phyloP scores from a whole-genome alignment of 2,888 invertebrate species.

The Crossocerus cetratus region DNA sequence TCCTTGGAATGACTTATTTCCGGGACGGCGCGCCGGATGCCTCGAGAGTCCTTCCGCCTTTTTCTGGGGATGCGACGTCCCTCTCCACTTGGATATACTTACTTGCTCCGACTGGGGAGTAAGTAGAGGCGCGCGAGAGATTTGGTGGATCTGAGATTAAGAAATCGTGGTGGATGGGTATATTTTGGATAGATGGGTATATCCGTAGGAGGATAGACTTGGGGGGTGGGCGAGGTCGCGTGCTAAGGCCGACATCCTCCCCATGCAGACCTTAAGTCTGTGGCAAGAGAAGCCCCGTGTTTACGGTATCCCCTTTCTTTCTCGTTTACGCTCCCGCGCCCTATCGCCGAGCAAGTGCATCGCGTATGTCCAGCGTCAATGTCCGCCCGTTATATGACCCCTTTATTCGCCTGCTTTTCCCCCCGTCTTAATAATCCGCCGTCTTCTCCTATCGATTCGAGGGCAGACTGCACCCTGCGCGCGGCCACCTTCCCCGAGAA shows the following conservation, averaged over 20 bases:
- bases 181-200: too few species aligned
- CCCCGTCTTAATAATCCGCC: neutral
- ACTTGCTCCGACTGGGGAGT: too few species aligned
- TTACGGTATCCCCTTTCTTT: slow-evolving; percentile 72
- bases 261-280: slow-evolving; percentile 70
- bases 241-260: slow-evolving; percentile 59
- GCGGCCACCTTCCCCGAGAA: too few species aligned
- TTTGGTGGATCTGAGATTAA: too few species aligned
- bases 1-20: slow-evolving; percentile 58
- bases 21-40: slow-evolving; percentile 51
- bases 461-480: too few species aligned
- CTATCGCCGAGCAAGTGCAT: slow-evolving; percentile 32
- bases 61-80: neutral
- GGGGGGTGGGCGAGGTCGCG: slow-evolving; percentile 44
- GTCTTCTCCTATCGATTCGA: slow-evolving; percentile 2
- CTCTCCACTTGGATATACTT: neutral
- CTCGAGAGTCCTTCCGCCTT: slow-evolving; percentile 1
- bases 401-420: slow-evolving; percentile 14
- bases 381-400: slow-evolving; percentile 31
- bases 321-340: slow-evolving; percentile 59
- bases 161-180: too few species aligned
- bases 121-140: too few species aligned
- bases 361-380: slow-evolving; percentile 19
- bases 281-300: slow-evolving; percentile 71
- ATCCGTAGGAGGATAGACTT: slow-evolving; percentile 13